These are phyloP conservation scores for Melanostoma scalare DNA, from an alignment of 2,888 invertebrate species.

Conservation along the genomic window DNA sequence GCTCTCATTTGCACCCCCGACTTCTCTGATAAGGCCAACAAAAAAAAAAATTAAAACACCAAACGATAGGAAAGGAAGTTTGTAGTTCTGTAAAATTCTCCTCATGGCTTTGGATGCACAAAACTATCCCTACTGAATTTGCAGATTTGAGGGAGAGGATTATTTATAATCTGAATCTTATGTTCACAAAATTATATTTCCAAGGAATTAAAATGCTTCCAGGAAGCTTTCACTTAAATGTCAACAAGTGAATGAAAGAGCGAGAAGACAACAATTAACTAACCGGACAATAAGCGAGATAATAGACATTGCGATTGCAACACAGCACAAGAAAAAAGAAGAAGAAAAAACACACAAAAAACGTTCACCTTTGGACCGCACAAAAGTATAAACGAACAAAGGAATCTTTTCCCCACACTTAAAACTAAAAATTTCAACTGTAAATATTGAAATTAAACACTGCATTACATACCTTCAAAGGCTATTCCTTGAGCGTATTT, in stretches of 20 bases:
- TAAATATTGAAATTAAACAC: too few species aligned
- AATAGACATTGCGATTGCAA: too few species aligned
- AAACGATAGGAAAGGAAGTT: too few species aligned
- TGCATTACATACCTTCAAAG: constrained; percentile 9
- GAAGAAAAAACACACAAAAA: constrained; percentile 4
- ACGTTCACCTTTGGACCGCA: constrained; percentile 56
- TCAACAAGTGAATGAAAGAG: constrained; percentile 61
- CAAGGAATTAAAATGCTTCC: background rate
- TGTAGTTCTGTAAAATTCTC: too few species aligned
- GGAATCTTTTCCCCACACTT: background rate
- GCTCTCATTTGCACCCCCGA: too few species aligned
- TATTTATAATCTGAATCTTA: background rate
- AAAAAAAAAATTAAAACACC: too few species aligned
- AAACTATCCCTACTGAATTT: too few species aligned
- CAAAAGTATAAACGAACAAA: constrained; percentile 1
- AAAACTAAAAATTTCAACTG: background rate
- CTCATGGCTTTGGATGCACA: too few species aligned
- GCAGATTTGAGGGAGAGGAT: background rate
- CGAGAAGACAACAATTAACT: constrained; percentile 32
- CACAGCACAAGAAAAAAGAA: constrained; percentile 19
- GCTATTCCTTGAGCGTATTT: background rate
- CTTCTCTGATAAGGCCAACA: too few species aligned
- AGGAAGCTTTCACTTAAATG: constrained; percentile 53
- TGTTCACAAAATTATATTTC: constrained; percentile 9
- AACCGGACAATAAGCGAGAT: constrained; percentile 9